Conservation (phyloP, 1,140 invertebrate genomes). For the Thaumetopoea pityocampa region DNA sequence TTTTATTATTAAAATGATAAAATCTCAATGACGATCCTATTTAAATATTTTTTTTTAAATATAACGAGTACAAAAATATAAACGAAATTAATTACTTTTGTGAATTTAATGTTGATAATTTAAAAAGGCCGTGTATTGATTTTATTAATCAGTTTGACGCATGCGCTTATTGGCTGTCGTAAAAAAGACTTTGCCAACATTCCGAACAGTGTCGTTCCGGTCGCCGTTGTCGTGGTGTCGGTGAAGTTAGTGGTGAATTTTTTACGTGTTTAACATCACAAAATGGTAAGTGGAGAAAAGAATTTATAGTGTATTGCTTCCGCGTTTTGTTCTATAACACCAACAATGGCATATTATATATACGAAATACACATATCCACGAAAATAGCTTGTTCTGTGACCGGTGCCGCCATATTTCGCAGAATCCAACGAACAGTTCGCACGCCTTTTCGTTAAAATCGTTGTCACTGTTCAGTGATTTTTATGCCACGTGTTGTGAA, state of each 20-base stretch:
- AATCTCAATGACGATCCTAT: constrained; percentile 1
- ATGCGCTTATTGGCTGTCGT: constrained; percentile 65
- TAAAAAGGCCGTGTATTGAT: constrained; percentile 46
- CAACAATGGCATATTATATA: constrained; percentile 21
- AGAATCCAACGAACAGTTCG: constrained; percentile 58
- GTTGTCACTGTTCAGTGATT: constrained; percentile 71
- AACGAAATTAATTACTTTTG: constrained; percentile 3
- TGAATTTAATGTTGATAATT: constrained; percentile 6
- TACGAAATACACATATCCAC: constrained; percentile 39
- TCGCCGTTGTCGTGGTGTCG: constrained; percentile 70
- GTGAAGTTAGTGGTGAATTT: constrained; percentile 72
- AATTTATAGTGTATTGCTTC: constrained; percentile 50
- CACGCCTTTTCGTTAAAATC: constrained; percentile 67
- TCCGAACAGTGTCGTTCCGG: constrained; percentile 71
- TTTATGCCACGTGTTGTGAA: constrained; percentile 73
- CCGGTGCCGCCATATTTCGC: constrained; percentile 73
- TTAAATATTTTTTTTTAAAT: too few species aligned
- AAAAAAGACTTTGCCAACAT: constrained; percentile 64
- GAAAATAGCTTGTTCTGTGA: constrained; percentile 31
- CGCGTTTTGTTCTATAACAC: constrained; percentile 40
- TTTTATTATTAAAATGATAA: constrained; percentile 1
- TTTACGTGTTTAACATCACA: constrained; percentile 73
- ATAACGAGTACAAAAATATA: constrained; percentile 11
- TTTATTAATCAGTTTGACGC: constrained; percentile 59
- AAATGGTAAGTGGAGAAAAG: constrained; percentile 72